Evolutionary conservation across 1,140 invertebrate species (phyloP).

Genomic region (Diuraphis noxia): DNA sequence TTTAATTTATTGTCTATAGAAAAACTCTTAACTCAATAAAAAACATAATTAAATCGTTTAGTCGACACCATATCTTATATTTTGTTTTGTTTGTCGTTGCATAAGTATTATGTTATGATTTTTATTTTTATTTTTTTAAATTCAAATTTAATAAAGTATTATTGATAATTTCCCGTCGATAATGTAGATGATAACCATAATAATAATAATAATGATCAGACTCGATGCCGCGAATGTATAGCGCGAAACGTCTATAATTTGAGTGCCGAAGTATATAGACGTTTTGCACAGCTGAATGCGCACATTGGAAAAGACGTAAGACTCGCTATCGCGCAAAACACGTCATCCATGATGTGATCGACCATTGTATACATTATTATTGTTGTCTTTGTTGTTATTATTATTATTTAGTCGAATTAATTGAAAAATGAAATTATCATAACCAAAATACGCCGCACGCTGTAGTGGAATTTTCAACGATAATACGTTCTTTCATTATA

Average conservation of each 20-base stretch:
- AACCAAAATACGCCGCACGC: neutral
- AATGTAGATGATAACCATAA: neutral
- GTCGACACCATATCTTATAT: neutral
- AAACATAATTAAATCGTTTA: neutral
- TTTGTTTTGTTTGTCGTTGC: neutral
- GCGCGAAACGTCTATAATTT: conserved; percentile 37
- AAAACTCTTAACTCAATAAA: neutral
- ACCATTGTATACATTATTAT: conserved; percentile 11
- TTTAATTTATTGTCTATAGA: neutral
- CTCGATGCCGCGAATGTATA: neutral
- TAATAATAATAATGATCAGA: neutral
- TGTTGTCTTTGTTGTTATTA: neutral
- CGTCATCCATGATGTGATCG: conserved; percentile 40
- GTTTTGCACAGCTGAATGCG: conserved; percentile 8
- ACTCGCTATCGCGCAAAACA: conserved; percentile 18
- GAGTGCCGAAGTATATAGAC: conserved; percentile 9
- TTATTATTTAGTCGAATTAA: conserved; percentile 25
- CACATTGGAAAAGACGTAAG: conserved; percentile 28
- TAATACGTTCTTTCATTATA: neutral
- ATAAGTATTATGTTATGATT: neutral
- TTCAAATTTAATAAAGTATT: neutral
- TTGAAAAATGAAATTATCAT: conserved; percentile 22
- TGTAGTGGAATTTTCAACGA: neutral
- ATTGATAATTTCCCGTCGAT: neutral
- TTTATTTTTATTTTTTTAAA: neutral